Evolutionary conservation across 2,888 invertebrate species (phyloP).

Genomic region (Noctua pronuba): DNA sequence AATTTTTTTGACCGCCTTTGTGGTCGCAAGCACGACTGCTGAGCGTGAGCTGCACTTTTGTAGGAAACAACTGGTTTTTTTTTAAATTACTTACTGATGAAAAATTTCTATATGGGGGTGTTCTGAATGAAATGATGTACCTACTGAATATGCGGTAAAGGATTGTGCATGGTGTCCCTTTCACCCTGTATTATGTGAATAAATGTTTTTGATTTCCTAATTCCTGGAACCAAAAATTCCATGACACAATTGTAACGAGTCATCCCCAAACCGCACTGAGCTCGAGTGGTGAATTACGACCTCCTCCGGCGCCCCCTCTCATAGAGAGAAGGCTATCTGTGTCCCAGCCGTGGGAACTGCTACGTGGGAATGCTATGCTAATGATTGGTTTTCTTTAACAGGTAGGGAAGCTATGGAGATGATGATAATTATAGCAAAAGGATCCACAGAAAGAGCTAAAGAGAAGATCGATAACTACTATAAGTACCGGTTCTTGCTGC

Average conservation of each 20-base stretch:
- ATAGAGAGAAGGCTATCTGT: not conserved
- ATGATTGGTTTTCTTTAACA: slow-evolving; percentile 11
- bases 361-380: too few relatives aligned
- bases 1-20: not conserved
- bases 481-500: slow-evolving; percentile 21
- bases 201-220: too few relatives aligned
- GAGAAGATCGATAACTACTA: slow-evolving; percentile 41
- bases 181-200: too few relatives aligned
- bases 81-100: too few relatives aligned
- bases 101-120: too few relatives aligned
- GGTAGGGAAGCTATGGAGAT: slow-evolving; percentile 18
- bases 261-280: not conserved
- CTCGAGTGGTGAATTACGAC: not conserved
- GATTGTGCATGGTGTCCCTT: too few relatives aligned
- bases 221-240: too few relatives aligned
- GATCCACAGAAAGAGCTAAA: slow-evolving; percentile 50
- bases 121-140: too few relatives aligned
- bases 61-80: too few relatives aligned
- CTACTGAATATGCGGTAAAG: too few relatives aligned
- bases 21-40: not conserved
- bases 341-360: not conserved
- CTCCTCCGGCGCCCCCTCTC: not conserved
- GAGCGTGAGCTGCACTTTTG: too few relatives aligned
- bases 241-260: not conserved
- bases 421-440: slow-evolving; percentile 41